Evolutionary conservation across 2,113 vertebrate species (phyloP).

Genomic region (Willisornis vidua): DNA sequence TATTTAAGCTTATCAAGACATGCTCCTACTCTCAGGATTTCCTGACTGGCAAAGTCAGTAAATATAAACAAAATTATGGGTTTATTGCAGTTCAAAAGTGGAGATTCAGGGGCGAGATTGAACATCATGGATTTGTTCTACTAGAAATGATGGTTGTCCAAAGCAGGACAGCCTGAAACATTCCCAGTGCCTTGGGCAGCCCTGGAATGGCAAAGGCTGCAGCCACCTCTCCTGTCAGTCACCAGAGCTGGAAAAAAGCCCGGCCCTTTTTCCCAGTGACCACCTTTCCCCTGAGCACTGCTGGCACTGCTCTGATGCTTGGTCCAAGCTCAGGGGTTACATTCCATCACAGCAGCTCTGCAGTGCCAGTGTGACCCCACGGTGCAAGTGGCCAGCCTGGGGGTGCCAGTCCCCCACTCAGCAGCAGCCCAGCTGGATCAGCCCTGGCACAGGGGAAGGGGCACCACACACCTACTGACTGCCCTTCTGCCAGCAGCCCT

Average conservation of each 20-base stretch:
- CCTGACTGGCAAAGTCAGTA: neutral
- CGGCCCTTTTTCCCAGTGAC: neutral
- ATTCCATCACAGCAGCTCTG: neutral
- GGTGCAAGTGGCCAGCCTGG: neutral
- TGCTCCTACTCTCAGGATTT: neutral
- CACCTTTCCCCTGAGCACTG: neutral
- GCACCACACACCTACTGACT: neutral
- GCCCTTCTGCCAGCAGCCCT: neutral
- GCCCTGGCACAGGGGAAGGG: neutral
- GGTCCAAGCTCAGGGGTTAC: neutral
- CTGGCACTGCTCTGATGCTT: neutral
- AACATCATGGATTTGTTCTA: neutral
- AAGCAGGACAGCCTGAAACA: neutral
- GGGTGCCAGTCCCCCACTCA: neutral
- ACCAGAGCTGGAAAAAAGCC: neutral
- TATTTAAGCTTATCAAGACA: slow-evolving; percentile 38
- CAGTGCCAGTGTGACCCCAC: neutral
- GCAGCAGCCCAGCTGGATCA: neutral
- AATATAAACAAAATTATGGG: neutral
- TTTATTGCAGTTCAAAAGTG: slow-evolving; percentile 9
- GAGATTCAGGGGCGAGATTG: neutral
- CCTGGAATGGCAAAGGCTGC: neutral
- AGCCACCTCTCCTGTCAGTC: neutral
- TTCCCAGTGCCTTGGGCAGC: neutral
- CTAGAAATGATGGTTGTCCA: neutral